A percentile compares a stretch with the other conserved stretches of the same genome.
These are phyloP conservation scores for Cairina moschata DNA, from an alignment of 2,113 vertebrate genomes.

Conservation along the genomic window DNA sequence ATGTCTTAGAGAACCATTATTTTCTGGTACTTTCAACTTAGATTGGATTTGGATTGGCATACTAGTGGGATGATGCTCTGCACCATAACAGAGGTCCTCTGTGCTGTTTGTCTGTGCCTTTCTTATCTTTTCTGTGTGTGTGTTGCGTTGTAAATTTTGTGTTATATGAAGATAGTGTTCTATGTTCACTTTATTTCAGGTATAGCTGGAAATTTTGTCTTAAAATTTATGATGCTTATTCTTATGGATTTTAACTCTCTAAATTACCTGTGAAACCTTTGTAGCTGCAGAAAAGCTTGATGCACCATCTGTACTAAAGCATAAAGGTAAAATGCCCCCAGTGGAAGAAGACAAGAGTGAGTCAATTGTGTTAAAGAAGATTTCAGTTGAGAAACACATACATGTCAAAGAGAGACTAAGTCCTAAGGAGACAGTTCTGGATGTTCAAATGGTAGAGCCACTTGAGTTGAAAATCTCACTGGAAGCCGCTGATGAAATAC, in stretches of 20 bases:
- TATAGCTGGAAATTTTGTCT: slow-evolving; percentile 48
- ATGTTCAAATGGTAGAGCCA: slow-evolving; percentile 61
- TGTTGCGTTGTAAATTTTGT: not conserved
- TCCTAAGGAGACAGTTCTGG: slow-evolving; percentile 66
- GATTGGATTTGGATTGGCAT: not conserved
- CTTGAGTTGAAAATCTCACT: slow-evolving; percentile 49
- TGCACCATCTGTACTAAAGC: slow-evolving; percentile 72
- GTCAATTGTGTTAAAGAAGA: slow-evolving; percentile 67
- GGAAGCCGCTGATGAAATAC: slow-evolving; percentile 51
- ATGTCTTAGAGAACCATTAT: not conserved
- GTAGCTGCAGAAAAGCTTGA: slow-evolving; percentile 78
- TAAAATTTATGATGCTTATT: slow-evolving; percentile 22
- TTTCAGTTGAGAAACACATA: slow-evolving; percentile 63
- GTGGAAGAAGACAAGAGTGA: slow-evolving; percentile 72
- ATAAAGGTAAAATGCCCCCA: slow-evolving; percentile 73
- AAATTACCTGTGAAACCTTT: slow-evolving; percentile 78
- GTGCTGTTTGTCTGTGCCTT: not conserved
- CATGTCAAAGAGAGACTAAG: slow-evolving; percentile 65
- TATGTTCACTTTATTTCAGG: slow-evolving; percentile 36
- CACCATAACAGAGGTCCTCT: not conserved
- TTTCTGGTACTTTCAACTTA: not conserved
- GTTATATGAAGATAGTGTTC: not conserved
- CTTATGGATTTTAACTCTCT: slow-evolving; percentile 61
- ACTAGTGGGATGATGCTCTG: not conserved
- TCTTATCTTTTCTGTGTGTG: not conserved